Base-by-base conservation (phyloP, 2,888 invertebrate genomes). In the Polydesmus complanatus region DNA sequence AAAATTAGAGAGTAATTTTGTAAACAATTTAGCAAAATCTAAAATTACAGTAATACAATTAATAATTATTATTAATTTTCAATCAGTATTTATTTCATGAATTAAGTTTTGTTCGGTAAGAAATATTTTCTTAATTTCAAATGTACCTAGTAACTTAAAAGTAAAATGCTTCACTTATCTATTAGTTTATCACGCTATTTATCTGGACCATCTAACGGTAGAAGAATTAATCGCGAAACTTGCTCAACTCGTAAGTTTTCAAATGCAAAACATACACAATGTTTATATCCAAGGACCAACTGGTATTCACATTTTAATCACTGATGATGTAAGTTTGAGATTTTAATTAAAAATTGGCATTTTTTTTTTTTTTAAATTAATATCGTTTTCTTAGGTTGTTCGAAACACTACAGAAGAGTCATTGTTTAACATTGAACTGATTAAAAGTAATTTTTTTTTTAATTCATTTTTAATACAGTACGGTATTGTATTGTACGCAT, bases 271-370 rank as follows among this genome's bases (percentile, higher is more conserved):
- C 71, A 75, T 75, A 64, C 72, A 73, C 53, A 82, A 83, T 37
- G 80, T 92, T 8, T 83, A 85, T 65, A 79, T 90, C 56, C 83
- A 83, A 67, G 93, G 92, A 0, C 92, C 93, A 0, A 83, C 85
- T 67, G 86, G 86, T 19, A 87, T 93, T 5, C 85, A 86, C 67
- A 84, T 94, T 0, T 79, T 86, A 48, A 79, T 94, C 25, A 89
- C 85, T 47, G 88, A 92, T 72, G 91, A 92, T 68, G 81, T 92
- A 63, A 61, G 56, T 55, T 21, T 26, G 22, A 5, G 3, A 5
- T 3, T n/a, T 37, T 37, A 14, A 8, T 61, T 25, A 19, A 37
- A 61, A 47, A 50, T 49, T 23, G n/a, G 56, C 56, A 26, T 23
- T 56, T 22, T 51, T 62, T 27, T 61, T 48, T 26, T 49, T 60